Percentiles rank a stretch among this genome's conserved stretches.
These are phyloP conservation scores for Asbolus verrucosus DNA, from an alignment of 1,140 invertebrate genomes.

Conservation along the genomic window DNA sequence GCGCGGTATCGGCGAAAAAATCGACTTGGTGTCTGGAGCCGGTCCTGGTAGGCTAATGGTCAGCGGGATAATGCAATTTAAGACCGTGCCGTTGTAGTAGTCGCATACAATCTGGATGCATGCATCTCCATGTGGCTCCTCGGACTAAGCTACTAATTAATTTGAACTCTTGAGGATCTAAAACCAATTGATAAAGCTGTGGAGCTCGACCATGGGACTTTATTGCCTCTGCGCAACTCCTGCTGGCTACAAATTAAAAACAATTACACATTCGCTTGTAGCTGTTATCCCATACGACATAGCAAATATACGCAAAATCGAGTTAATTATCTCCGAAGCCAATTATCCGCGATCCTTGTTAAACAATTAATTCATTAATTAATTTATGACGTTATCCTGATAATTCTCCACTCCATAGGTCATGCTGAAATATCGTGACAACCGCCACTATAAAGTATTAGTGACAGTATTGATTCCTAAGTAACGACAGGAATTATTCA, in stretches of 20 bases:
- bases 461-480: conserved; percentile 10
- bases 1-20: background rate
- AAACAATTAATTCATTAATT: conserved; percentile 25
- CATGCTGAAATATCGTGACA: conserved; percentile 31
- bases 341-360: conserved; percentile 20
- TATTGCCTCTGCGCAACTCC: conserved; percentile 29
- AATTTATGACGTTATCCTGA: conserved; percentile 5
- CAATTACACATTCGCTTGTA: conserved; percentile 22
- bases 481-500: conserved; percentile 30
- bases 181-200: conserved; percentile 42
- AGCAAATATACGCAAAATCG: conserved; percentile 1
- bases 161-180: conserved; percentile 45
- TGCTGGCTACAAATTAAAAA: conserved; percentile 7
- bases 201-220: conserved; percentile 9
- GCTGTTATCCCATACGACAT: conserved; percentile 19
- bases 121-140: conserved; percentile 45
- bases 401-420: conserved; percentile 1
- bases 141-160: conserved; percentile 45
- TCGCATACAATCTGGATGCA: conserved; percentile 44
- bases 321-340: conserved; percentile 10
- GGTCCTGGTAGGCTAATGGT: conserved; percentile 40
- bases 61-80: conserved; percentile 45
- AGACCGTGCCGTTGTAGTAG: conserved; percentile 33
- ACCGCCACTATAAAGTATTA: conserved; percentile 21
- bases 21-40: background rate